Evolutionary conservation across 2,888 invertebrate species (phyloP).

Genomic region (Serrognathus titanus): DNA sequence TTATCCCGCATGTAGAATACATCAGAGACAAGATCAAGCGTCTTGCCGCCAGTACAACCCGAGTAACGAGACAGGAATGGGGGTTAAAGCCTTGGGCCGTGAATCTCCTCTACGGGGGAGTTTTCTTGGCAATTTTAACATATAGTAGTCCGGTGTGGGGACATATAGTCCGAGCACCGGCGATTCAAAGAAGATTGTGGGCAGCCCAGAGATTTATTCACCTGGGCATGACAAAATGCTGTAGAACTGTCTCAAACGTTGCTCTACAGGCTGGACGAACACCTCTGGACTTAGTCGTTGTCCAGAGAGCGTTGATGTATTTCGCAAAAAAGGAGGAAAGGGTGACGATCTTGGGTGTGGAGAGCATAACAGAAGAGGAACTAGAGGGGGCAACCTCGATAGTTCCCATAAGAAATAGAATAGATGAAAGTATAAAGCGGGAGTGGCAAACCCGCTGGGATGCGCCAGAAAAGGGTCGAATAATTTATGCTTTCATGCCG

Average conservation of each 20-base stretch:
- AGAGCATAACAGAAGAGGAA: background rate
- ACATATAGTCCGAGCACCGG: background rate
- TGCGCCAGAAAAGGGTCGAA: too few relatives aligned
- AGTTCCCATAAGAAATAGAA: too few relatives aligned
- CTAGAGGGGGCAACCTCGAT: background rate
- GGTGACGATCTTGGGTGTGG: background rate
- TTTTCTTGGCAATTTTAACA: too few relatives aligned
- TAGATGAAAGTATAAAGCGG: background rate
- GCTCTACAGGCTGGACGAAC: background rate
- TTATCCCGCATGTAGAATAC: background rate
- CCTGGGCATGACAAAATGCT: background rate
- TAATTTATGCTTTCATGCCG: too few relatives aligned
- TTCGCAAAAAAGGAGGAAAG: background rate
- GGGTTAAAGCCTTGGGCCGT: too few relatives aligned
- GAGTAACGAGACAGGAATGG: too few relatives aligned
- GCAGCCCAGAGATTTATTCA: background rate
- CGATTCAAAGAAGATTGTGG: background rate
- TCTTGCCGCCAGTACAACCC: background rate
- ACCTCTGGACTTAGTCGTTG: background rate
- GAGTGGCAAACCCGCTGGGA: too few relatives aligned
- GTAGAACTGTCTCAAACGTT: too few relatives aligned
- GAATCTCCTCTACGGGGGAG: too few relatives aligned
- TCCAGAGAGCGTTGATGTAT: background rate
- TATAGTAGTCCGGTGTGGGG: too few relatives aligned
- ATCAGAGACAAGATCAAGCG: background rate